These are phyloP conservation scores for Polypterus bichir DNA, from an alignment of 2,113 vertebrate genomes.

Conservation along the genomic window DNA sequence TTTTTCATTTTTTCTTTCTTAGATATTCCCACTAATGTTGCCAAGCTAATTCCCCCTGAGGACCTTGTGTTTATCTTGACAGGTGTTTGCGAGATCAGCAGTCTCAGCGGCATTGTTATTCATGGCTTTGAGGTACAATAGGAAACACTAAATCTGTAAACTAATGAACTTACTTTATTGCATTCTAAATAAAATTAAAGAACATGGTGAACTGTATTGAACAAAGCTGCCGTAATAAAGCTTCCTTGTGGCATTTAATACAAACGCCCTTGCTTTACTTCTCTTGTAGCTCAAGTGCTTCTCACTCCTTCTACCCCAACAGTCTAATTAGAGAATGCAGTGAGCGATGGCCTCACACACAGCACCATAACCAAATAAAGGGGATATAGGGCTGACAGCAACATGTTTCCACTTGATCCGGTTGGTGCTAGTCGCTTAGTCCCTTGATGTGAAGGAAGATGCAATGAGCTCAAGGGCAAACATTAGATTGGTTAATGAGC, in stretches of 20 bases:
- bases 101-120: slow-evolving; percentile 48
- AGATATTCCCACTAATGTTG: slow-evolving; percentile 12
- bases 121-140: slow-evolving; percentile 39
- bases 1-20: not conserved
- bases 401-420: not conserved
- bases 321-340: not conserved
- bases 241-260: slow-evolving; percentile 45
- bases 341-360: not conserved
- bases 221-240: slow-evolving; percentile 53
- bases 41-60: slow-evolving; percentile 44
- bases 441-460: not conserved
- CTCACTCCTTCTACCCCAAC: not conserved
- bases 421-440: not conserved
- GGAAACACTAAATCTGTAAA: slow-evolving; percentile 45
- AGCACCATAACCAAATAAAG: not conserved
- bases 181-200: slow-evolving; percentile 47
- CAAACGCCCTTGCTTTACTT: slow-evolving; percentile 18
- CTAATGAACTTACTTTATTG: slow-evolving; percentile 52
- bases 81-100: slow-evolving; percentile 48
- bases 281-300: not conserved
- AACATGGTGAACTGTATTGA: slow-evolving; percentile 32
- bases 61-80: slow-evolving; percentile 53
- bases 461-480: not conserved
- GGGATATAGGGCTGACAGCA: not conserved
- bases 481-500: not conserved